Percentiles rank a stretch among this genome's conserved stretches.
Conservation (phyloP, 2,113 vertebrate species). For the Megaceryle torquata region DNA sequence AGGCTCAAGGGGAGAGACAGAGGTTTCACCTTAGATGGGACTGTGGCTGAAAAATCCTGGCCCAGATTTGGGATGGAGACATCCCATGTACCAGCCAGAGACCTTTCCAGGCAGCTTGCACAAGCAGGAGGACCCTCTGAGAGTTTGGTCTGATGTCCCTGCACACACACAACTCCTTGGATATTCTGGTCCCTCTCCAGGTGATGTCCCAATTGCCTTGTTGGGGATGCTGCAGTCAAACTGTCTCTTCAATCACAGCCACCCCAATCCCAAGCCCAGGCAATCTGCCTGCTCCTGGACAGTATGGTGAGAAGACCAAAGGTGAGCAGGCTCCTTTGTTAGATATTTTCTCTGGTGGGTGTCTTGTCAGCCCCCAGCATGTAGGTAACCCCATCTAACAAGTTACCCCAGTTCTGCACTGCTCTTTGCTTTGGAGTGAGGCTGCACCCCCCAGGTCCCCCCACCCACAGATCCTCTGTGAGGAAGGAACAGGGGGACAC, state of each 20-base stretch:
- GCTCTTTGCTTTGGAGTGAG: background rate
- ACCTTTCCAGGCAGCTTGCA: background rate
- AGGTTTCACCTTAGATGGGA: no score
- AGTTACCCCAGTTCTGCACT: background rate
- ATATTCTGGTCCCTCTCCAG: rapidly evolving
- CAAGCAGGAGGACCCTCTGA: background rate
- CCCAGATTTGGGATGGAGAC: background rate
- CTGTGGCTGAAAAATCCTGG: no score
- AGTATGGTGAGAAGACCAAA: background rate
- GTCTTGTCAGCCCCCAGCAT: background rate
- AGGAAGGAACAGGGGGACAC: background rate
- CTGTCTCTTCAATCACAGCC: background rate
- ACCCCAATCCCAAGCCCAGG: no score
- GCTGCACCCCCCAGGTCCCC: background rate
- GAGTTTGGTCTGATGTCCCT: background rate
- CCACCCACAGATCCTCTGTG: background rate
- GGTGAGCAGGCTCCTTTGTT: background rate
- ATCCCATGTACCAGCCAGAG: rapidly evolving
- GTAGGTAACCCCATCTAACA: background rate
- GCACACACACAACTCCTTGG: rapidly evolving
- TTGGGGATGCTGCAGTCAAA: background rate
- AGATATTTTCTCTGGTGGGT: background rate
- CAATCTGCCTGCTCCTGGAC: background rate
- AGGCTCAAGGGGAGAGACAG: background rate
- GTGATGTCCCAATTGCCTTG: background rate